Evolutionary conservation across 2,113 vertebrate genomes (phyloP).

Genomic region (Gallinago jamesoni): DNA sequence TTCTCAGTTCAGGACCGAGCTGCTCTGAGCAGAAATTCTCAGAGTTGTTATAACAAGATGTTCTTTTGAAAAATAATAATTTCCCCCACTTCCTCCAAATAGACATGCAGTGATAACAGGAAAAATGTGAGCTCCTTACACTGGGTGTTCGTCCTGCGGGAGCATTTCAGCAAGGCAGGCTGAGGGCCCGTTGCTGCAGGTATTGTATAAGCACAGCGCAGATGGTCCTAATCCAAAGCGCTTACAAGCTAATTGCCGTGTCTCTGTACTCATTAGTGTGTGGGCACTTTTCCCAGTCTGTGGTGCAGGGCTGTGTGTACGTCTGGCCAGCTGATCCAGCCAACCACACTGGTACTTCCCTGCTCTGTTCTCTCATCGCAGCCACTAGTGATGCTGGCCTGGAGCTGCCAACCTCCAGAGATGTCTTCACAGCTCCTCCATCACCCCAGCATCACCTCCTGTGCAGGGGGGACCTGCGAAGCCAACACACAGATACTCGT

Average conservation of each 20-base stretch:
- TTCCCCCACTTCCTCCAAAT: neutral
- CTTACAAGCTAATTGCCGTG: constrained; percentile 9
- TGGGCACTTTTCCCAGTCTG: neutral
- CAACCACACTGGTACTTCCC: neutral
- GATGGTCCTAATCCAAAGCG: constrained; percentile 13
- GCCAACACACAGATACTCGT: neutral
- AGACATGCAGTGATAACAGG: neutral
- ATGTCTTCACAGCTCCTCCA: neutral
- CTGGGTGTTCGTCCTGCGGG: neutral
- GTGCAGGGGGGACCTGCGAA: accelerated
- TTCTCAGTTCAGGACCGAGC: neutral
- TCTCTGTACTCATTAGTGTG: neutral
- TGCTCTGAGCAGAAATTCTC: neutral
- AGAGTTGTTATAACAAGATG: constrained; percentile 9
- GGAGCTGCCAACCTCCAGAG: neutral
- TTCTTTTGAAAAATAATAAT: neutral
- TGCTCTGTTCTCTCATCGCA: neutral
- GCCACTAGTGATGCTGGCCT: accelerated
- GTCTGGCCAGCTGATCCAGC: neutral
- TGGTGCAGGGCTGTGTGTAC: neutral
- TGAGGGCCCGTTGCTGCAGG: neutral
- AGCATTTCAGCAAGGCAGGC: neutral
- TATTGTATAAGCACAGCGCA: neutral
- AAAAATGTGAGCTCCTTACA: neutral
- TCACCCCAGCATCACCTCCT: accelerated